Evolutionary conservation across 2,888 invertebrate genomes (phyloP).

Genomic region (Andrena bucephala): DNA sequence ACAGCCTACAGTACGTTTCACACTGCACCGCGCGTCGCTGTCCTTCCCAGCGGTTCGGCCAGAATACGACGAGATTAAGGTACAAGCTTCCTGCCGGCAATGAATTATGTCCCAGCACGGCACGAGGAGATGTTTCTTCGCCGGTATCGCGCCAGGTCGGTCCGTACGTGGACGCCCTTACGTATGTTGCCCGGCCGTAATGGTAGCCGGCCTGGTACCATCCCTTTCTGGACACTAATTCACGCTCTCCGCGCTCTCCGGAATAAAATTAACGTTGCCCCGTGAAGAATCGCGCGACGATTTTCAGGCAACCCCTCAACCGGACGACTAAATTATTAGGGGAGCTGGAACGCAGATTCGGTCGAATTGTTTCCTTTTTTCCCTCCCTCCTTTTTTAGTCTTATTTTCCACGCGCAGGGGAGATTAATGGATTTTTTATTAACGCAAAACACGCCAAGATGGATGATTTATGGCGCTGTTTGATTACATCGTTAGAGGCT

Average conservation of each 20-base stretch:
- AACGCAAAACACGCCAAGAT: constrained; percentile 27
- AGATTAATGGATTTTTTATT: constrained; percentile 64
- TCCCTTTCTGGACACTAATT: constrained; percentile 73
- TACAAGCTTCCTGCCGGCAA: constrained; percentile 78
- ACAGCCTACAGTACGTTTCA: constrained; percentile 67
- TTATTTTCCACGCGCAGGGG: constrained; percentile 36
- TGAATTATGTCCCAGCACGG: constrained; percentile 75
- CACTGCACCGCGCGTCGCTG: constrained; percentile 50
- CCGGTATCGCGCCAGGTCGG: constrained; percentile 66
- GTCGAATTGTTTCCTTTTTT: constrained; percentile 54
- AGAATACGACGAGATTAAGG: constrained; percentile 76
- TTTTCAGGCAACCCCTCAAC: constrained; percentile 59
- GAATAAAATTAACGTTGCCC: constrained; percentile 71
- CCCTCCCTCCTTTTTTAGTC: constrained; percentile 7
- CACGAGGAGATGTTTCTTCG: constrained; percentile 74
- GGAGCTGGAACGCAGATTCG: constrained; percentile 49
- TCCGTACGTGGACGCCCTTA: constrained; percentile 62
- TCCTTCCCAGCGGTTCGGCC: constrained; percentile 43
- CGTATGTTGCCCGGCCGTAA: constrained; percentile 70
- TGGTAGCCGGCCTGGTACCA: constrained; percentile 70
- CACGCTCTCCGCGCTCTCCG: constrained; percentile 67
- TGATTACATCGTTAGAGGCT: constrained; percentile 47
- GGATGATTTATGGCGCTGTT: constrained; percentile 51
- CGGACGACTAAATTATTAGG: constrained; percentile 71
- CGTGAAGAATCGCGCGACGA: constrained; percentile 74